These are phyloP conservation scores for Phylloscopus trochilus DNA, from an alignment of 2,113 vertebrate genomes.

Conservation along the genomic window DNA sequence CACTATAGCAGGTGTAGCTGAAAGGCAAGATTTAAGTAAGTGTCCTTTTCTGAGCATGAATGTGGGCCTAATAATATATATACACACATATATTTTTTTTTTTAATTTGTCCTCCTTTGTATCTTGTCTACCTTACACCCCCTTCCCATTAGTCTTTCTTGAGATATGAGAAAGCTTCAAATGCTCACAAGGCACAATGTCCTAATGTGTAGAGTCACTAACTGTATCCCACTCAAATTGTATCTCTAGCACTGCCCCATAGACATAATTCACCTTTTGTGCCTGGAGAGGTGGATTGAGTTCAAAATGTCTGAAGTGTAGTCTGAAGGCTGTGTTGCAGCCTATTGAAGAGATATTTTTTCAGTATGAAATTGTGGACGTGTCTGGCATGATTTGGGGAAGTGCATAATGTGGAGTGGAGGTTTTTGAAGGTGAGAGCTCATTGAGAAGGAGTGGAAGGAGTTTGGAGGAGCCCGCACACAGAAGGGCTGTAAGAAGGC, in stretches of 20 bases:
- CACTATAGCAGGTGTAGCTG: fast-evolving
- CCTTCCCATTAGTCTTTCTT: neutral
- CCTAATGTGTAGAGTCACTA: neutral
- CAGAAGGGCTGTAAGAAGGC: neutral
- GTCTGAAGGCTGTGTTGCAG: neutral
- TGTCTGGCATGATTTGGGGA: neutral
- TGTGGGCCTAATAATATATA: neutral
- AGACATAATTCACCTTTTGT: neutral
- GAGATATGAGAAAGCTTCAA: neutral
- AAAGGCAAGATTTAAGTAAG: neutral
- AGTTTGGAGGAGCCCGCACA: neutral
- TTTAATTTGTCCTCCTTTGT: neutral
- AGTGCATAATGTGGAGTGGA: neutral
- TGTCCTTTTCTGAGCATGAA: neutral
- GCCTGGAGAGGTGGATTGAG: neutral
- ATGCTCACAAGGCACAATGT: neutral
- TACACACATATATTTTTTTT: neutral
- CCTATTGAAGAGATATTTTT: neutral
- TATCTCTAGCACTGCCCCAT: neutral
- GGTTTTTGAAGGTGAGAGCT: neutral
- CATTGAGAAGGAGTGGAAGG: neutral
- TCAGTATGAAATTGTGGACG: neutral
- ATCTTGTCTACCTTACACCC: neutral
- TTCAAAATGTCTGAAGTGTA: neutral
- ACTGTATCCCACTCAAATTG: neutral